Evolutionary conservation across 2,113 vertebrate genomes (phyloP).

Genomic region (Platichthys flesus): DNA sequence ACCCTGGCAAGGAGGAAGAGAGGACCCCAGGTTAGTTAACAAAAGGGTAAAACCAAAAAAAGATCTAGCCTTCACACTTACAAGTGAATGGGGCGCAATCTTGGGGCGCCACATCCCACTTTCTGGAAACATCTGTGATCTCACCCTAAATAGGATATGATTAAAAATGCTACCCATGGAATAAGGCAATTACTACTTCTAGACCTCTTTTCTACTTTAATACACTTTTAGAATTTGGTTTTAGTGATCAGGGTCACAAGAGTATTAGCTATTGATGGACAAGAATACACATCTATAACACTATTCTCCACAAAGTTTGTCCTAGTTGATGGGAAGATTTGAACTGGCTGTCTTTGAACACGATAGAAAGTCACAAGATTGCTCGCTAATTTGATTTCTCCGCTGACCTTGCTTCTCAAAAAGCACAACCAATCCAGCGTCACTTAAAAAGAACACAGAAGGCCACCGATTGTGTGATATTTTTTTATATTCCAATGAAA

Average conservation of each 20-base stretch:
- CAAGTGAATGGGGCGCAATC: too few relatives aligned
- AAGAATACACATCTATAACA: background rate
- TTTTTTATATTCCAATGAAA: constrained; percentile 33
- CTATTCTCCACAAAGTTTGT: constrained; percentile 10
- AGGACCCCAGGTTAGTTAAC: constrained; percentile 48
- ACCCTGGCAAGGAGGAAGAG: constrained; percentile 35
- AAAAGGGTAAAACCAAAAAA: background rate
- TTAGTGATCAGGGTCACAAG: background rate
- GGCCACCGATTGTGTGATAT: constrained; percentile 31
- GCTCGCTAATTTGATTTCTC: constrained; percentile 32
- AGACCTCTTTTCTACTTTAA: background rate
- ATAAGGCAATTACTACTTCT: background rate
- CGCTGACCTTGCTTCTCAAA: constrained; percentile 43
- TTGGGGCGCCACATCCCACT: too few relatives aligned
- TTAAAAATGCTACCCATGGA: too few relatives aligned
- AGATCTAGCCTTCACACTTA: too few relatives aligned
- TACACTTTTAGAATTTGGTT: background rate
- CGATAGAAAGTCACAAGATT: constrained; percentile 25
- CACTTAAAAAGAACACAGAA: constrained; percentile 45
- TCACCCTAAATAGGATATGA: too few relatives aligned
- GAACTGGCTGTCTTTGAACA: constrained; percentile 15
- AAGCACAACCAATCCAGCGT: constrained; percentile 46
- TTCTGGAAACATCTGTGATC: too few relatives aligned
- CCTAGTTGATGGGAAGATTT: constrained; percentile 9
- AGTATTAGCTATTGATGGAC: background rate